These are phyloP conservation scores for Tretioscincus oriximinensis DNA, from an alignment of 2,113 vertebrate genomes.

Conservation along the genomic window DNA sequence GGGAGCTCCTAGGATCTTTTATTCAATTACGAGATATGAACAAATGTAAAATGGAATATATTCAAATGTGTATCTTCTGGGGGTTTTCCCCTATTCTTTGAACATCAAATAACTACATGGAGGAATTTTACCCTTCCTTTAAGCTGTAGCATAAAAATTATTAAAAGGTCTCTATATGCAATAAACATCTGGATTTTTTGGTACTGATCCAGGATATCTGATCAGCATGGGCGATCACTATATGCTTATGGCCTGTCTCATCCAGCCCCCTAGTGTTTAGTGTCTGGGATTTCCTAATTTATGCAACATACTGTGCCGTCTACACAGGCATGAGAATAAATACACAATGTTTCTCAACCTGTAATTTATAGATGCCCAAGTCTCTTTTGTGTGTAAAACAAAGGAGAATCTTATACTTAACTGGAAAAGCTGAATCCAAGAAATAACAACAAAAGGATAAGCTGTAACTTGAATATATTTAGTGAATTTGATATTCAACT, in stretches of 20 bases:
- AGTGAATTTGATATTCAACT: constrained; percentile 54
- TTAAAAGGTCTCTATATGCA: constrained; percentile 39
- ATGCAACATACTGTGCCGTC: constrained; percentile 58
- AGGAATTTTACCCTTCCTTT: background rate
- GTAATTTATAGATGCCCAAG: constrained; percentile 74
- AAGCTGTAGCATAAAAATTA: constrained; percentile 52
- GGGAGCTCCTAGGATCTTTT: constrained; percentile 10
- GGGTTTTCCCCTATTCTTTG: background rate
- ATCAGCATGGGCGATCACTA: constrained; percentile 66
- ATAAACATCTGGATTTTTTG: constrained; percentile 75
- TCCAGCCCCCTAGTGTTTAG: constrained; percentile 56
- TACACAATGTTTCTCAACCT: constrained; percentile 74
- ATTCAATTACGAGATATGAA: background rate
- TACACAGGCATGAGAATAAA: constrained; percentile 69
- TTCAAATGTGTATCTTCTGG: background rate
- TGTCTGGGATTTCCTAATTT: constrained; percentile 67
- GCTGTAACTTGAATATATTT: constrained; percentile 61
- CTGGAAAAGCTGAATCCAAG: constrained; percentile 70
- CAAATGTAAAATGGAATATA: background rate
- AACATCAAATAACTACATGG: constrained; percentile 21
- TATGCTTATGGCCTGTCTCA: constrained; percentile 50
- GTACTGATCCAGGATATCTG: constrained; percentile 71
- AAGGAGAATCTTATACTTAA: constrained; percentile 70
- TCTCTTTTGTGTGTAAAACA: constrained; percentile 79
- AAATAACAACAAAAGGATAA: constrained; percentile 70